Evolutionary conservation across 2,888 invertebrate species (phyloP).

Genomic region (Drosophila algonquin): DNA sequence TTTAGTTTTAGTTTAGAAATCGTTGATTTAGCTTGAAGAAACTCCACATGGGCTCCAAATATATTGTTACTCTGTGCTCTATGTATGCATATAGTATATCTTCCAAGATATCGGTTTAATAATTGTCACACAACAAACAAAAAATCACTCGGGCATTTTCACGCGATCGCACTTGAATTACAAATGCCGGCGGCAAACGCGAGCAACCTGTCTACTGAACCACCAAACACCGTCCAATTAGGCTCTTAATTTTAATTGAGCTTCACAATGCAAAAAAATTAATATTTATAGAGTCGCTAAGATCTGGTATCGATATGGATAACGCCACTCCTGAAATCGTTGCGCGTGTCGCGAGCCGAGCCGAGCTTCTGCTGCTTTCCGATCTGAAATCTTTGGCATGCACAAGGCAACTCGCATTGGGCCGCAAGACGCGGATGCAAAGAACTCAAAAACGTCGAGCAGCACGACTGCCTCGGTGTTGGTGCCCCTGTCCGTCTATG

Average conservation of each 20-base stretch:
- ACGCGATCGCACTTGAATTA: slow-evolving; percentile 50
- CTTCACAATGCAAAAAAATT: slow-evolving; percentile 22
- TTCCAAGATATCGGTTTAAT: slow-evolving; percentile 28
- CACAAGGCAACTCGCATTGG: slow-evolving; percentile 80
- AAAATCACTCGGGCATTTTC: slow-evolving; percentile 56
- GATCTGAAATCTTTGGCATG: slow-evolving; percentile 80
- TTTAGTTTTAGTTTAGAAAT: background rate
- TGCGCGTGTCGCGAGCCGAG: slow-evolving; percentile 66
- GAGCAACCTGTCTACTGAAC: slow-evolving; percentile 15
- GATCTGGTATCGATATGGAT: slow-evolving; percentile 15
- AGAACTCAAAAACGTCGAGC: slow-evolving; percentile 71
- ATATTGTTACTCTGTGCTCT: slow-evolving; percentile 31
- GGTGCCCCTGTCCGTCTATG: slow-evolving; percentile 22
- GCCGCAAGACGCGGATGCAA: slow-evolving; percentile 74
- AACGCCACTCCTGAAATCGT: slow-evolving; percentile 26
- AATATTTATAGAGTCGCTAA: slow-evolving; percentile 17
- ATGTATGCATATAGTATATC: slow-evolving; percentile 1
- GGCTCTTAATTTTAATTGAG: slow-evolving; percentile 10
- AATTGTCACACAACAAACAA: slow-evolving; percentile 63
- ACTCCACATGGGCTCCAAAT: slow-evolving; percentile 19
- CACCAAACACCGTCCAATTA: slow-evolving; percentile 10
- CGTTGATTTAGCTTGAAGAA: slow-evolving; percentile 10
- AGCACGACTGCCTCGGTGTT: slow-evolving; percentile 28
- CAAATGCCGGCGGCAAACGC: slow-evolving; percentile 62
- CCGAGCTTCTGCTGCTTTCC: slow-evolving; percentile 67